Evolutionary conservation across 2,797 vertebrate species (phyloP).

Genomic region (Sylvilagus floridanus): DNA sequence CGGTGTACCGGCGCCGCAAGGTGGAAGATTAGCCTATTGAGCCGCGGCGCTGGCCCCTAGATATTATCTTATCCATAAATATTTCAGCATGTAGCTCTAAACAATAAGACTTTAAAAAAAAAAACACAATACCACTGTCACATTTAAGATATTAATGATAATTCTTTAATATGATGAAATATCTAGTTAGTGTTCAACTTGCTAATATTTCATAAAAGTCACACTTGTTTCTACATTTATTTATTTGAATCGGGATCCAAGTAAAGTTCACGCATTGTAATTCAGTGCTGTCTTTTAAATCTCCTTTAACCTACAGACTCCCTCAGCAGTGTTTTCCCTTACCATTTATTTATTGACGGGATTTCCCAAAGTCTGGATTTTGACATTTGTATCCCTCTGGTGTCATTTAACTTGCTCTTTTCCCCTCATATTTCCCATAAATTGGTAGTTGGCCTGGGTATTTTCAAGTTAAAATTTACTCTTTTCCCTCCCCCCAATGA

Average conservation of each 20-base stretch:
- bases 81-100: slow-evolving; percentile 34
- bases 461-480: slow-evolving; percentile 34
- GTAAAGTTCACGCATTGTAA: slow-evolving; percentile 8
- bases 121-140: not conserved
- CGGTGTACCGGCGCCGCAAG: no score
- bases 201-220: not conserved
- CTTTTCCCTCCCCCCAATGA: not conserved
- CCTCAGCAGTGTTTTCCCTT: not conserved
- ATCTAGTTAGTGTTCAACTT: not conserved
- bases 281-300: slow-evolving; percentile 25
- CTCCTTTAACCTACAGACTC: slow-evolving; percentile 1
- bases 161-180: slow-evolving; percentile 12
- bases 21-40: no score
- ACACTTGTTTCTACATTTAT: not conserved
- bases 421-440: slow-evolving; percentile 13
- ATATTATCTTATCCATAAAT: slow-evolving; percentile 37
- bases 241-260: slow-evolving; percentile 42
- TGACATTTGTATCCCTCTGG: not conserved
- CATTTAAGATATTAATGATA: slow-evolving; percentile 31
- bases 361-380: slow-evolving; percentile 27
- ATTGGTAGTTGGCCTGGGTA: not conserved
- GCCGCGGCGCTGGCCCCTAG: not conserved
- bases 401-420: slow-evolving; percentile 9
- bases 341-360: not conserved
- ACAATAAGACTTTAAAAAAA: slow-evolving; percentile 27